phyloP scores from a whole-genome alignment of 2,113 vertebrate species.

The Petaurus breviceps region DNA sequence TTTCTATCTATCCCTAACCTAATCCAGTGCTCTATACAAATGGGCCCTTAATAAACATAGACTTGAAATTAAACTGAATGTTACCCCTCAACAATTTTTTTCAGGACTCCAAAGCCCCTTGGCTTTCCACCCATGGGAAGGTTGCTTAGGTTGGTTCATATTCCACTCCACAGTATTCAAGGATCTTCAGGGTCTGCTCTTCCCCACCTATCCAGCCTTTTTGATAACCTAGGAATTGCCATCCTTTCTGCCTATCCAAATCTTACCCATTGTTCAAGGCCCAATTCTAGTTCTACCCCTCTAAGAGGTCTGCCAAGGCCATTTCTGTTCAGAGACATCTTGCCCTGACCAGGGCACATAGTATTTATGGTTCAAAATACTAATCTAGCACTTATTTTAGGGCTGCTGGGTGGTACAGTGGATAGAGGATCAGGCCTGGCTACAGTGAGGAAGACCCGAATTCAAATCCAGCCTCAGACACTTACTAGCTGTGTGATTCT shows the following conservation, averaged over 20 bases:
- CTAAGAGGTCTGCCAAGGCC: background rate
- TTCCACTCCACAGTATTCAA: background rate
- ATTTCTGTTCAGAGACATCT: background rate
- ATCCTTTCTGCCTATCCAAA: background rate
- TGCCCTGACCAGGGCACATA: background rate
- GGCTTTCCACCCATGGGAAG: background rate
- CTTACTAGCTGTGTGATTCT: background rate
- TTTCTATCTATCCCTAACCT: background rate
- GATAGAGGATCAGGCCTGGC: background rate
- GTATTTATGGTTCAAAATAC: background rate
- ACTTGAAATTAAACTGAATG: background rate
- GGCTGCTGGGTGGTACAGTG: background rate
- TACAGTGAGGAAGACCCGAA: background rate
- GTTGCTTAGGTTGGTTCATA: background rate
- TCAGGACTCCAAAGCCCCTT: background rate
- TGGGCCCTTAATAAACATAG: background rate
- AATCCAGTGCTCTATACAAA: background rate
- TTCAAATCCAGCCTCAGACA: background rate
- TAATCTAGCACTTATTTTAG: background rate
- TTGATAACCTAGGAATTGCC: background rate
- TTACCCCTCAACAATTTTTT: background rate
- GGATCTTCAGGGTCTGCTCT: background rate
- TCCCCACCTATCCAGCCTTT: no score
- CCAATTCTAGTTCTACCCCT: background rate
- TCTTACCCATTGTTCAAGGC: background rate